A percentile compares a stretch with the other conserved stretches of the same genome.
Conservation (phyloP, 2,113 vertebrate species). For the Coreoperca whiteheadi region DNA sequence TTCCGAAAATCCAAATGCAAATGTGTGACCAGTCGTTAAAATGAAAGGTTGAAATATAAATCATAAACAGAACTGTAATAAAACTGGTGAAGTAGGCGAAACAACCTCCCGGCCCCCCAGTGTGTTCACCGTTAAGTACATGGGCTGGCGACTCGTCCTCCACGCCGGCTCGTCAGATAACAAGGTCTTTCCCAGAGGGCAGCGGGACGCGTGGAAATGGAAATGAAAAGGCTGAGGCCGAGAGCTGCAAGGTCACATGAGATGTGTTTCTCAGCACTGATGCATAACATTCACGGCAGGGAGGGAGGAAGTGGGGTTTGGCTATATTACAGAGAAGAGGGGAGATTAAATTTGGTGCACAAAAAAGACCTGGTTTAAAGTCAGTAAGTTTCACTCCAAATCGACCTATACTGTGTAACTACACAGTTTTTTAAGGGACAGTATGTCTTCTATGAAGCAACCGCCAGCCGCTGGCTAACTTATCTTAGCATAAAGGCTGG, state of each 20-base stretch:
- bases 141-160: neutral
- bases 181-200: conserved; percentile 46
- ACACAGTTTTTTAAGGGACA: neutral
- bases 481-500: no score
- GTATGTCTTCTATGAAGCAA: neutral
- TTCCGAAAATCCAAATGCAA: conserved; percentile 14
- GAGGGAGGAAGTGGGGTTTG: neutral
- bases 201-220: conserved; percentile 10
- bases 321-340: neutral
- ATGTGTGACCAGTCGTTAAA: neutral
- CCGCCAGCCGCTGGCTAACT: no score
- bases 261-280: conserved; percentile 30
- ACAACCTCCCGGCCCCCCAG: neutral
- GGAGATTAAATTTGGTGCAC: neutral
- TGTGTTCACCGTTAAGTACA: neutral
- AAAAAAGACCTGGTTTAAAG: neutral
- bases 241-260: conserved; percentile 33
- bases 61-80: neutral
- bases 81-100: neutral
- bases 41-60: neutral
- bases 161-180: conserved; percentile 16
- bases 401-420: neutral
- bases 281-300: conserved; percentile 12
- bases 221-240: conserved; percentile 27
- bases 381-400: neutral